Evolutionary conservation across 2,797 vertebrate genomes (phyloP).

Genomic region (Decapterus maruadsi): DNA sequence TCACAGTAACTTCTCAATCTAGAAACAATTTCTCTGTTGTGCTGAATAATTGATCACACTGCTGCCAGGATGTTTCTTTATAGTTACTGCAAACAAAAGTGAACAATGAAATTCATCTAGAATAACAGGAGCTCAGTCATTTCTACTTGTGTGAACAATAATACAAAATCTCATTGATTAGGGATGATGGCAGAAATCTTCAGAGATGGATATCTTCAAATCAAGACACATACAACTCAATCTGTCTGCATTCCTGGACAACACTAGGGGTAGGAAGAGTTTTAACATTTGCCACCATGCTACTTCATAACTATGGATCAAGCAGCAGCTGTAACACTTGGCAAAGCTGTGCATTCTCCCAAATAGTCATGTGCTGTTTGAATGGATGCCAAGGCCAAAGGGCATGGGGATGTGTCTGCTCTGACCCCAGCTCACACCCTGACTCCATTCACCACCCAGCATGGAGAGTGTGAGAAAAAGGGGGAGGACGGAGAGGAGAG

Average conservation of each 20-base stretch:
- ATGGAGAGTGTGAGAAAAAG: conserved; percentile 85
- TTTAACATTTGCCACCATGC: neutral
- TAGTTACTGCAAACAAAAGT: neutral
- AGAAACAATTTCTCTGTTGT: neutral
- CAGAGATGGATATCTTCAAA: conserved; percentile 9
- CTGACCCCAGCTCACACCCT: conserved; percentile 77
- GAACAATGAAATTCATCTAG: neutral
- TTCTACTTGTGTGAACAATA: neutral
- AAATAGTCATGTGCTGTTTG: conserved; percentile 67
- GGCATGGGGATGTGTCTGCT: conserved; percentile 65
- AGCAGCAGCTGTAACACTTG: conserved; percentile 39
- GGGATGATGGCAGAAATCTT: neutral
- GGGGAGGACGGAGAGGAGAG: conserved; percentile 69
- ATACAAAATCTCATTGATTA: neutral
- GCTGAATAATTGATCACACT: neutral
- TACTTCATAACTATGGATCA: neutral
- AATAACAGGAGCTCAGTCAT: neutral
- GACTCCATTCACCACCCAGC: conserved; percentile 79
- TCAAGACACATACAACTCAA: neutral
- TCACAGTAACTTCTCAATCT: neutral
- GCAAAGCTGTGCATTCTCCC: conserved; percentile 45
- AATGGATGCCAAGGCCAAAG: conserved; percentile 73
- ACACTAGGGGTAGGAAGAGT: neutral
- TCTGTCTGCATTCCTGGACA: neutral
- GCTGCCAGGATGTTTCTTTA: neutral